Percentiles rank a stretch among this genome's conserved stretches.
These are phyloP conservation scores for Harpagoxenus sublaevis DNA, from an alignment of 2,888 invertebrate genomes.

Conservation along the genomic window DNA sequence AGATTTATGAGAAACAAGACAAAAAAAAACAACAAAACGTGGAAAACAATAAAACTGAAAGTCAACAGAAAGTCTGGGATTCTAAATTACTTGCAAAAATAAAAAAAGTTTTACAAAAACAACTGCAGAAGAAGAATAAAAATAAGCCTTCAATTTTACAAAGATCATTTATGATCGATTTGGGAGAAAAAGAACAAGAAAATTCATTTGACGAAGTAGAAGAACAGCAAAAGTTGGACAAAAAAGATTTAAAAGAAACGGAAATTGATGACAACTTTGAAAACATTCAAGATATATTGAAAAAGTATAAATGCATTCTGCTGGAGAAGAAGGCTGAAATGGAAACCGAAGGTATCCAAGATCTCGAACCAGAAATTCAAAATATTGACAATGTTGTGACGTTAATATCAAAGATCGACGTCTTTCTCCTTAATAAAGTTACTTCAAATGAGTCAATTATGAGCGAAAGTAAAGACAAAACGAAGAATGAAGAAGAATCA, in stretches of 20 bases:
- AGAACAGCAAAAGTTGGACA: not conserved
- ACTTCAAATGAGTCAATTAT: not conserved
- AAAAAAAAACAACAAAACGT: not conserved
- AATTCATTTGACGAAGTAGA: not conserved
- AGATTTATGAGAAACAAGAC: not conserved
- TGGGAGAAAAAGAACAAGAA: not conserved
- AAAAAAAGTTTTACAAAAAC: slow-evolving; percentile 38
- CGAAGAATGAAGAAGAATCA: not conserved
- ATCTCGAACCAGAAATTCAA: not conserved
- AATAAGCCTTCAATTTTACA: not conserved
- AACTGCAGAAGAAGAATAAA: not conserved
- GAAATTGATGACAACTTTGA: not conserved
- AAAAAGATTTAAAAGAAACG: not conserved
- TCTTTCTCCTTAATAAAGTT: not conserved
- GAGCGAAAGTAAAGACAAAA: not conserved
- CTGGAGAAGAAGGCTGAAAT: not conserved
- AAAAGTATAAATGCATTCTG: not conserved
- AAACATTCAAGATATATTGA: not conserved
- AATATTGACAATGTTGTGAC: not conserved
- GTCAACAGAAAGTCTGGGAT: slow-evolving; percentile 8
- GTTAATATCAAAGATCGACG: slow-evolving; percentile 14
- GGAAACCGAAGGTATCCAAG: not conserved
- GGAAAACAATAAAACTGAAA: not conserved
- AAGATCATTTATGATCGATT: not conserved
- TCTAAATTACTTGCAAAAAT: not conserved